Evolutionary conservation across 2,888 invertebrate genomes (phyloP).

Genomic region (Stenolophus ochropezus): DNA sequence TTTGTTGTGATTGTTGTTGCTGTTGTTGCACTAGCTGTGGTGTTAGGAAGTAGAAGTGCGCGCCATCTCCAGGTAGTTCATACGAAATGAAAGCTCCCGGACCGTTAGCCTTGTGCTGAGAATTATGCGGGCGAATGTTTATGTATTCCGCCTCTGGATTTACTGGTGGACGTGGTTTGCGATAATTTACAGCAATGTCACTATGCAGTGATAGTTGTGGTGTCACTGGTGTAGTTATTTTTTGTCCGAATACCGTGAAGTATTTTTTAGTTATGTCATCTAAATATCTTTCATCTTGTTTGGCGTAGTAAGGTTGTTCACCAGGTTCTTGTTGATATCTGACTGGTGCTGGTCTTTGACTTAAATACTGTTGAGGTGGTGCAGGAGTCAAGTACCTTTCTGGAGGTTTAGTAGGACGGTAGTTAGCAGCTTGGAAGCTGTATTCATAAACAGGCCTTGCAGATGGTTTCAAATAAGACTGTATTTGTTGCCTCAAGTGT

Average conservation of each 20-base stretch:
- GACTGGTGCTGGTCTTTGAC: constrained; percentile 67
- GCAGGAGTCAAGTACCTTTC: constrained; percentile 55
- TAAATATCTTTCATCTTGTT: constrained; percentile 81
- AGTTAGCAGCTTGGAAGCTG: constrained; percentile 80
- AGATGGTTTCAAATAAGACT: constrained; percentile 75
- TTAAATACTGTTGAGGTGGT: constrained; percentile 63
- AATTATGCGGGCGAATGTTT: constrained; percentile 60
- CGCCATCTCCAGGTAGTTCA: constrained; percentile 83
- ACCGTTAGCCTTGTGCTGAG: constrained; percentile 67
- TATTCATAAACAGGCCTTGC: constrained; percentile 83
- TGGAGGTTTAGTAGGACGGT: constrained; percentile 55
- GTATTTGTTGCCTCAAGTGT: constrained; percentile 80
- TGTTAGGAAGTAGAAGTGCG: constrained; percentile 86
- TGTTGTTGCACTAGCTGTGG: constrained; percentile 77
- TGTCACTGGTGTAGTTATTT: constrained; percentile 64
- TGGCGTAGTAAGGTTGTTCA: constrained; percentile 79
- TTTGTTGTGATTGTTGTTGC: constrained; percentile 65
- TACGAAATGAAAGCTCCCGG: constrained; percentile 84
- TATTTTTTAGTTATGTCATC: constrained; percentile 85
- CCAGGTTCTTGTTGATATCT: constrained; percentile 70
- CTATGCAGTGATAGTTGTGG: constrained; percentile 75
- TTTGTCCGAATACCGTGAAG: constrained; percentile 81
- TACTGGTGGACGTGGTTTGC: constrained; percentile 79
- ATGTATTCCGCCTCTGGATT: constrained; percentile 81
- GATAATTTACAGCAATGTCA: constrained; percentile 84